Evolutionary conservation across 1,140 invertebrate species (phyloP), one percentile per base, ranked within the genome.

Genomic region (Conus ventricosus): DNA sequence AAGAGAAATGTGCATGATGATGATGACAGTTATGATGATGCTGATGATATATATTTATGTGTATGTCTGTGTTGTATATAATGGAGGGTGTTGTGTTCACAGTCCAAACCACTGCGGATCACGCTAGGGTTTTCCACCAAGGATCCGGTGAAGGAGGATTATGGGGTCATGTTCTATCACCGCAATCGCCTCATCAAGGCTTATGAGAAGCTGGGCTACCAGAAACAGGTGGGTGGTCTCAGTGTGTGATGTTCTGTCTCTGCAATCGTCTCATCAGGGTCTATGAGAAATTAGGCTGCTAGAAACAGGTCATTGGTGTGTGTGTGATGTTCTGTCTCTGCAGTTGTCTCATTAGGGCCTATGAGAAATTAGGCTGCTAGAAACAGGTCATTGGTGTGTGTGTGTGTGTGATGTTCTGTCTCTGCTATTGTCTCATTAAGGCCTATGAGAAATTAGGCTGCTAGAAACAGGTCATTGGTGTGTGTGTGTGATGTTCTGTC

Each of bases 161-260:
- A 94, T 90, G 94, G 94, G 15, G 82, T 94, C 3, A 92, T 95
- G 93, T 89, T 95, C 90, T 95, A 95, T 84, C 92, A 95, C 85
- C 92, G 91, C 81, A 95, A 95, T 85, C 90, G 94, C 82, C 90
- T 95, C 27, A 95, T 95, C 82, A 92, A 92, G 87, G 93, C 94
- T 1, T 95, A 92, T 90, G 94, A 94, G 83, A 94, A 93, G 91
- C 91, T 95, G n/a, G 94, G 94, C 53, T 93, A 90, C 71, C 94
- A 94, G 88, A 93, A 92, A 90, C 92, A 94, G 91, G 93, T 94
- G n/a, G 10, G 78, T 80, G 57, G 57, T 60, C 15, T 39, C 15
- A 60, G 78, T 80, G 75, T 80, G 78, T 80, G 5, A 71, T 23
- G 13, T 71, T n/a, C 6, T 23, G 67, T 71, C 0, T 23, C 6